A percentile compares a stretch with the other conserved stretches of the same genome.
Conservation (phyloP, 2,113 vertebrate species). For the Pelmatolapia mariae region DNA sequence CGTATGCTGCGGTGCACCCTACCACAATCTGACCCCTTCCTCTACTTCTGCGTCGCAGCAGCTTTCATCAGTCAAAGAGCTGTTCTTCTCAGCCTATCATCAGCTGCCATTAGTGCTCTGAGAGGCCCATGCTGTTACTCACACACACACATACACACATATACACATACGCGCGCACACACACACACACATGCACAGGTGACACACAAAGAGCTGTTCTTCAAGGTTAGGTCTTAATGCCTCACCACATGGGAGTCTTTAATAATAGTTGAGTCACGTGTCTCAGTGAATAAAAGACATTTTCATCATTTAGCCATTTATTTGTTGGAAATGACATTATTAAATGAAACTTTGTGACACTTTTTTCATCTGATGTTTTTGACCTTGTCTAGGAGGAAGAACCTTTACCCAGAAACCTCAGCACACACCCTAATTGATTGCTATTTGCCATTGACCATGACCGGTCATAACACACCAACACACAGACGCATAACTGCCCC, state of each 20-base stretch:
- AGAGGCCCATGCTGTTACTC: slow-evolving; percentile 42
- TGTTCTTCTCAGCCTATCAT: slow-evolving; percentile 56
- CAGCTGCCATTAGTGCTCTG: slow-evolving; percentile 56
- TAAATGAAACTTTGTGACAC: background rate
- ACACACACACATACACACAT: slow-evolving; percentile 2
- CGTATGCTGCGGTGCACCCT: background rate
- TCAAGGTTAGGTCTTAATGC: slow-evolving; percentile 36
- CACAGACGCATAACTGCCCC: background rate
- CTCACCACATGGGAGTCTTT: background rate
- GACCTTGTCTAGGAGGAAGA: slow-evolving; percentile 6
- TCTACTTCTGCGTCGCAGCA: slow-evolving; percentile 8
- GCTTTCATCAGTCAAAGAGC: slow-evolving; percentile 58
- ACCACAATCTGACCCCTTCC: slow-evolving; percentile 28
- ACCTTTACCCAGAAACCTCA: slow-evolving; percentile 33
- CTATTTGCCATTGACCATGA: slow-evolving; percentile 46
- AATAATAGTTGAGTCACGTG: background rate
- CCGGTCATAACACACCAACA: background rate
- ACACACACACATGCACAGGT: slow-evolving; percentile 12
- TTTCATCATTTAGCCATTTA: background rate
- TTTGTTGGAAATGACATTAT: background rate
- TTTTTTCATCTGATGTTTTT: background rate
- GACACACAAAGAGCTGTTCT: slow-evolving; percentile 8
- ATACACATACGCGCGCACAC: background rate
- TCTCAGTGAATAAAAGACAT: background rate
- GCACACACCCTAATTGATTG: slow-evolving; percentile 49